Base-by-base conservation (phyloP, 2,113 vertebrate genomes). In the Percina caprodes region DNA sequence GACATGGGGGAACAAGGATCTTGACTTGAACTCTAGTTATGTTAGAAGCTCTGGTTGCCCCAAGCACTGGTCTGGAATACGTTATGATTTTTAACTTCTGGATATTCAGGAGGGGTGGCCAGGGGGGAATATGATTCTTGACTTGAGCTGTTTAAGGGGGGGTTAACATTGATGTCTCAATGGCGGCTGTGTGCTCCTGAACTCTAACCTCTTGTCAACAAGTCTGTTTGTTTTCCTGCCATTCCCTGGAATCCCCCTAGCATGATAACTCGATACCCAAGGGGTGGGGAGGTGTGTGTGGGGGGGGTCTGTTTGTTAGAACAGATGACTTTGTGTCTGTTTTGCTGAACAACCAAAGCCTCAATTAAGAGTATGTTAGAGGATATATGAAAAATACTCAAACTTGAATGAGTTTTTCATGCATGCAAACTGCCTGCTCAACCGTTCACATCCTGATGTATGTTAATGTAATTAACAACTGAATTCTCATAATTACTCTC, bases 381-480 rank as follows among this genome's bases (percentile, higher is more conserved):
- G 15, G 23, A 77, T 70, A 90, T 85, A 79, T 86, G 67, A 89
- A 91, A 92, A 90, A 90, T 83, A 84, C 84, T 86, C 60, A 61
- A 89, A 88, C 72, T 92, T 87, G 87, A 92, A 93, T 93, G 86
- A 89, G 80, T 82, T 89, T 60, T 61, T 70, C 88, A 65, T 77
- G 88, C 79, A 74, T 82, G 80, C 84, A 91, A 69, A 90, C 84
- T 77, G 83, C 79, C 80, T 82, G 68, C 82, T 88, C 76, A 61
- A 77, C 78, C 87, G 76, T 90, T 93, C 84, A 75, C 49, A 51
- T 89, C 79, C 79, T 79, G 82, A 91, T 89, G 87, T 93, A 94
- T 93, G 91, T 91, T 92, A 93, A 94, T 93, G 91, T 94, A 93
- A 95, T 95, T 95, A 95, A 94, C 89, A 91, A 85, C 69, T 89